A percentile compares a stretch with the other conserved stretches of the same genome.
These are phyloP conservation scores for Arothron firmamentum DNA, from an alignment of 2,113 vertebrate genomes.

Conservation along the genomic window DNA sequence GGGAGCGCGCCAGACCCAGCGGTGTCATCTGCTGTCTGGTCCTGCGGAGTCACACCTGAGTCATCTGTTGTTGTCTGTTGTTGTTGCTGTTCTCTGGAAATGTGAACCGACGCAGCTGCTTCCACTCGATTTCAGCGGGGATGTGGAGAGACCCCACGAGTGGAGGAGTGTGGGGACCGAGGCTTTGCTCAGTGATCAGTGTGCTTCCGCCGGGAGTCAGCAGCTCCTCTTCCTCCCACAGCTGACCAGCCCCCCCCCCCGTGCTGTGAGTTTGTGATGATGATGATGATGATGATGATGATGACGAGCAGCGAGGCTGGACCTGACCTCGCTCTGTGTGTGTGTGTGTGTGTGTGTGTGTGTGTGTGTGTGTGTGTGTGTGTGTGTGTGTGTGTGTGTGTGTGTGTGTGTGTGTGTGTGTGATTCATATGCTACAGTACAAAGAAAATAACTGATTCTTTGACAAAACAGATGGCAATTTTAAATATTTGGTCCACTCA, in stretches of 20 bases:
- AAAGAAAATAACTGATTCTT: too few species aligned
- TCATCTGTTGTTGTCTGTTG: conserved; percentile 22
- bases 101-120: conserved; percentile 32
- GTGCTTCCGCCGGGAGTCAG: conserved; percentile 24
- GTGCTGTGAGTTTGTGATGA: conserved; percentile 28
- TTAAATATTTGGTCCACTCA: too few species aligned
- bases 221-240: conserved; percentile 10
- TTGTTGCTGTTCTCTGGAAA: conserved; percentile 1
- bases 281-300: conserved; percentile 21
- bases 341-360: conserved; percentile 2
- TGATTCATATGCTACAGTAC: too few species aligned
- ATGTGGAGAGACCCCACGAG: conserved; percentile 5
- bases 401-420: conserved; percentile 1
- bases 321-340: too few species aligned
- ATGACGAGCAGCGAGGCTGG: conserved; percentile 5
- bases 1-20: too few species aligned
- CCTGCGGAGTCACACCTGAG: too few species aligned
- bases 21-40: too few species aligned
- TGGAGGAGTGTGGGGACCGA: conserved; percentile 18
- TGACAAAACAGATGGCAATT: too few species aligned
- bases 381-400: conserved; percentile 4
- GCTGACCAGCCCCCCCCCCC: too few species aligned
- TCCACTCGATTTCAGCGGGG: conserved; percentile 31
- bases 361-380: conserved; percentile 6
- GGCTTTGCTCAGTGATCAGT: conserved; percentile 18